A percentile compares a stretch with the other conserved stretches of the same genome.
Evolutionary conservation across 2,797 vertebrate genomes (phyloP).

Genomic region (Pseudomugil tenellus): DNA sequence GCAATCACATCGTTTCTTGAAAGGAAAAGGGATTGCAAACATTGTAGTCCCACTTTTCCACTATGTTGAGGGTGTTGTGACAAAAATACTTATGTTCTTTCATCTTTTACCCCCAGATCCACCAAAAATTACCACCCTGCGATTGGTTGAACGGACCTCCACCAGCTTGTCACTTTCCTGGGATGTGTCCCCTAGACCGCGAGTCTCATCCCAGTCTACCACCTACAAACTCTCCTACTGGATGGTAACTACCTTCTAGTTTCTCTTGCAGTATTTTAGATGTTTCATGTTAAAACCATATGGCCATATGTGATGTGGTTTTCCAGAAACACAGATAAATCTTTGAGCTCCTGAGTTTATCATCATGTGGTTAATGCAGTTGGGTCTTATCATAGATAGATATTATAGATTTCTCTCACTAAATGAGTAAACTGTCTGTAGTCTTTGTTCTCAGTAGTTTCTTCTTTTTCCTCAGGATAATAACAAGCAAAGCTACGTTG

Average conservation of each 20-base stretch:
- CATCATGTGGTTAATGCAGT: not conserved
- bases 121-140: conserved; percentile 87
- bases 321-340: not conserved
- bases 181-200: conserved; percentile 81
- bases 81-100: conserved; percentile 11
- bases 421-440: not conserved
- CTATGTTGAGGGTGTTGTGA: conserved; percentile 1
- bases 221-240: conserved; percentile 93
- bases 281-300: not conserved
- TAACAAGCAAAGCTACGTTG: conserved; percentile 87
- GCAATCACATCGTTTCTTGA: not conserved
- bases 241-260: conserved; percentile 76
- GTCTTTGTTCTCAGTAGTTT: not conserved
- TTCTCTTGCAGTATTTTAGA: not conserved
- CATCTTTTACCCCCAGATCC: conserved; percentile 83
- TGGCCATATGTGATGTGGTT: not conserved
- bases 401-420: not conserved
- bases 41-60: not conserved
- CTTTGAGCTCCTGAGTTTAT: not conserved
- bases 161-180: conserved; percentile 90
- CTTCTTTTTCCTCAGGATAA: conserved; percentile 67
- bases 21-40: conserved; percentile 15
- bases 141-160: conserved; percentile 83
- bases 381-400: not conserved
- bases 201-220: conserved; percentile 78